These are phyloP conservation scores for Prochilodus magdalenae DNA, from an alignment of 2,113 vertebrate species.

Conservation along the genomic window DNA sequence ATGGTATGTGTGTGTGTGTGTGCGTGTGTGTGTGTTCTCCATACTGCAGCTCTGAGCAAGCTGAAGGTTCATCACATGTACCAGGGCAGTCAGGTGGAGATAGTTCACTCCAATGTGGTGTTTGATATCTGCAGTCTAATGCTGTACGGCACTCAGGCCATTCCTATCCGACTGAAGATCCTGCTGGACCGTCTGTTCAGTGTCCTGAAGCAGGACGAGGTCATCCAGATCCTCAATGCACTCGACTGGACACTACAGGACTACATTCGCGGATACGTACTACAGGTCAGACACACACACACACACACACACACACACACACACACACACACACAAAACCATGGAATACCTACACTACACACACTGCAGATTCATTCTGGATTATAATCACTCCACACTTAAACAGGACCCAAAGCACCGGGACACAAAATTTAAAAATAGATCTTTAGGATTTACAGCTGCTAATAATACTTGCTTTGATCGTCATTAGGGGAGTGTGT, in stretches of 20 bases:
- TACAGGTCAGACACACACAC: conserved; percentile 80
- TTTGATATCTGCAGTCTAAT: conserved; percentile 98
- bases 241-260: conserved; percentile 98
- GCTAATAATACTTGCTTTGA: too few relatives aligned
- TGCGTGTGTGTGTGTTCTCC: neutral
- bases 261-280: conserved; percentile 96
- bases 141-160: conserved; percentile 95
- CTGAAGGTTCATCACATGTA: conserved; percentile 90
- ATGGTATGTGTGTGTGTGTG: conserved; percentile 10
- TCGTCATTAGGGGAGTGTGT: too few relatives aligned
- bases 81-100: conserved; percentile 94
- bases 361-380: too few relatives aligned
- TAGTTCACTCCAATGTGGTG: conserved; percentile 96
- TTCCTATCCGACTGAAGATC: conserved; percentile 96
- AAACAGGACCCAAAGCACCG: too few relatives aligned
- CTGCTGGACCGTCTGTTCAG: conserved; percentile 97
- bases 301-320: neutral
- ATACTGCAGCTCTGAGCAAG: conserved; percentile 89
- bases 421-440: too few relatives aligned
- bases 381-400: too few relatives aligned
- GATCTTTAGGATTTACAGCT: too few relatives aligned
- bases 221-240: conserved; percentile 93
- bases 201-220: conserved; percentile 95
- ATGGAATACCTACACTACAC: neutral
- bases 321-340: neutral